phyloP scores from a whole-genome alignment of 2,888 invertebrate genomes.

The Cynaeus angustus region DNA sequence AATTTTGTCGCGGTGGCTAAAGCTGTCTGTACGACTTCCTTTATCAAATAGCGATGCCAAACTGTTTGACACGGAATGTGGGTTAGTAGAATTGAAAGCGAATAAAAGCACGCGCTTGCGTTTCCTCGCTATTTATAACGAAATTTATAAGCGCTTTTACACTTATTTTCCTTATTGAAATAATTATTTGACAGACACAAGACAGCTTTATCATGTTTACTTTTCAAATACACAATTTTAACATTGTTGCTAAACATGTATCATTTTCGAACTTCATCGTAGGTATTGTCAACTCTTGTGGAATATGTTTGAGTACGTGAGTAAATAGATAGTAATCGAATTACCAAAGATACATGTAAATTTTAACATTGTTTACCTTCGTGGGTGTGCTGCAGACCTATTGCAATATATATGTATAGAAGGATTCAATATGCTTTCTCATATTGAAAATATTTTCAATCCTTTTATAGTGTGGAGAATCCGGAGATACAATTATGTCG shows the following conservation, averaged over 20 bases:
- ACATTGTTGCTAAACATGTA: not conserved
- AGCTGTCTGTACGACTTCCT: conserved; percentile 27
- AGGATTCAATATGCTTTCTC: not conserved
- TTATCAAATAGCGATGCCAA: conserved; percentile 34
- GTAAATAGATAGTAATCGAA: not conserved
- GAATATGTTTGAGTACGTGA: not conserved
- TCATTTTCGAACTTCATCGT: no score
- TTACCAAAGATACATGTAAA: conserved; percentile 9
- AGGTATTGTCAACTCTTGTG: no score
- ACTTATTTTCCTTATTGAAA: conserved; percentile 28
- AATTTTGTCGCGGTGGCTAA: conserved; percentile 14
- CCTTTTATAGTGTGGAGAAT: not conserved
- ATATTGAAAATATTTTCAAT: not conserved
- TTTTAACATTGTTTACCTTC: conserved; percentile 8
- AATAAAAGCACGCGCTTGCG: conserved; percentile 48
- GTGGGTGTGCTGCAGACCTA: not conserved
- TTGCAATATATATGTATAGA: not conserved
- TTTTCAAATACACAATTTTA: not conserved
- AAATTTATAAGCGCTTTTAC: conserved; percentile 45
- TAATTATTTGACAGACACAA: conserved; percentile 22
- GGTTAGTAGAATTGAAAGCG: conserved; percentile 43
- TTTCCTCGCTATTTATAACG: conserved; percentile 45
- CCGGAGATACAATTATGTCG: no score
- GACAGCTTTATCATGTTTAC: conserved; percentile 30
- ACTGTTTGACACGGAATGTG: conserved; percentile 41